Evolutionary conservation across 1,140 invertebrate species (phyloP).

Genomic region (Spodoptera frugiperda): DNA sequence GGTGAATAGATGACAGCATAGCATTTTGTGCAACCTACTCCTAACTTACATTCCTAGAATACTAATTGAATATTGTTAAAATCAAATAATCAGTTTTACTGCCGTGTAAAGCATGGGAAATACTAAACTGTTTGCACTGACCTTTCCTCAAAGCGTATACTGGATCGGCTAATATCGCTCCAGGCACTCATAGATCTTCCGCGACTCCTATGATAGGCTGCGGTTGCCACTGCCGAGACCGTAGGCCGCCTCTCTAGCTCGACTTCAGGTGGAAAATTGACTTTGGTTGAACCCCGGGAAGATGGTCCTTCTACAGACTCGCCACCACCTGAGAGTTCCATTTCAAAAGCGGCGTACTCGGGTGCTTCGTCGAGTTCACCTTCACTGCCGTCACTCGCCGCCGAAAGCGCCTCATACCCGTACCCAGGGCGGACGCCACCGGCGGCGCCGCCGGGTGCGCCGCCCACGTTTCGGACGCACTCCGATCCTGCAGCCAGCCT

Average conservation of each 20-base stretch:
- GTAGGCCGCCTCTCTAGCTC: constrained; percentile 87
- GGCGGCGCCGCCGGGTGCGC: constrained; percentile 65
- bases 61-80: too few relatives aligned
- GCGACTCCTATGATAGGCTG: constrained; percentile 84
- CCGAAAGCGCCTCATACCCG: constrained; percentile 80
- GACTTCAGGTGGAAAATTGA: constrained; percentile 91
- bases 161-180: constrained; percentile 93
- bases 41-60: too few relatives aligned
- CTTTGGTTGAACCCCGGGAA: constrained; percentile 86
- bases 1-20: too few relatives aligned
- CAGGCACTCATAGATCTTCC: constrained; percentile 93
- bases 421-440: constrained; percentile 77
- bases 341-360: constrained; percentile 76
- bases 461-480: constrained; percentile 72
- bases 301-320: constrained; percentile 72
- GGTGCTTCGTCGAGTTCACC: constrained; percentile 75
- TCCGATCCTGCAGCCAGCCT: constrained; percentile 71
- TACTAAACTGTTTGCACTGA: constrained; percentile 72
- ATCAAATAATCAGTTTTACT: too few relatives aligned
- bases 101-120: not conserved
- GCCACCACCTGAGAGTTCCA: constrained; percentile 74
- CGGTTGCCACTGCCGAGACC: constrained; percentile 87
- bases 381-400: constrained; percentile 79
- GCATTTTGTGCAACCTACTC: too few relatives aligned
- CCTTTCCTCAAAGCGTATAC: constrained; percentile 93